phyloP scores from a whole-genome alignment of 2,113 vertebrate species.

The Thymallus thymallus region DNA sequence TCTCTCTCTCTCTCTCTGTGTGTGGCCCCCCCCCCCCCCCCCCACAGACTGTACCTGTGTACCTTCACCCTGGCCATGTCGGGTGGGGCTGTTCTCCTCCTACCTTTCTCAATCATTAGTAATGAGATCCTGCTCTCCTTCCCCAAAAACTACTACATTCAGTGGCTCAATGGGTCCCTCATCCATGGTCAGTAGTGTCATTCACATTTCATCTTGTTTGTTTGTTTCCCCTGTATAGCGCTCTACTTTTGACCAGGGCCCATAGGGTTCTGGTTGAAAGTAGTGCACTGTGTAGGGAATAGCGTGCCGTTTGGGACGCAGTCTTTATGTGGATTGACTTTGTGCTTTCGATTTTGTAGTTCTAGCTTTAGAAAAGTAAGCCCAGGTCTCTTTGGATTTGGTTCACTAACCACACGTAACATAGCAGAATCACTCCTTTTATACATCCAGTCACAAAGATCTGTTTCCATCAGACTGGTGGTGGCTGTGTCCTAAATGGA shows the following conservation, averaged over 20 bases:
- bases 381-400: too few relatives aligned
- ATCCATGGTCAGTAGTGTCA: conserved; percentile 89
- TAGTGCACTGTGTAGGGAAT: too few relatives aligned
- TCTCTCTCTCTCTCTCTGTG: not conserved
- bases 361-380: too few relatives aligned
- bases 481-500: too few relatives aligned
- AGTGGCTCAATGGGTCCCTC: conserved; percentile 99
- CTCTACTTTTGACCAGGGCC: too few relatives aligned
- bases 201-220: not conserved
- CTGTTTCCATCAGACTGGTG: too few relatives aligned
- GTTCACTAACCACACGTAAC: not conserved
- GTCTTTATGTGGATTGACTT: not conserved
- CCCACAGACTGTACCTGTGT: conserved; percentile 89
- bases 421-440: not conserved
- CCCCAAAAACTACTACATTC: conserved; percentile 98
- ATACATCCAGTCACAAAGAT: too few relatives aligned
- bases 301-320: too few relatives aligned
- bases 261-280: too few relatives aligned
- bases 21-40: too few relatives aligned
- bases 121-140: conserved; percentile 96
- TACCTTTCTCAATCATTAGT: conserved; percentile 98
- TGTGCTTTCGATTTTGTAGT: not conserved
- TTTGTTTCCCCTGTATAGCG: conserved; percentile 43
- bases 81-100: conserved; percentile 91
- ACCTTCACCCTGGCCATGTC: conserved; percentile 97